Evolutionary conservation across 2,888 invertebrate species (phyloP).

Genomic region (Monoplex corrugatus): DNA sequence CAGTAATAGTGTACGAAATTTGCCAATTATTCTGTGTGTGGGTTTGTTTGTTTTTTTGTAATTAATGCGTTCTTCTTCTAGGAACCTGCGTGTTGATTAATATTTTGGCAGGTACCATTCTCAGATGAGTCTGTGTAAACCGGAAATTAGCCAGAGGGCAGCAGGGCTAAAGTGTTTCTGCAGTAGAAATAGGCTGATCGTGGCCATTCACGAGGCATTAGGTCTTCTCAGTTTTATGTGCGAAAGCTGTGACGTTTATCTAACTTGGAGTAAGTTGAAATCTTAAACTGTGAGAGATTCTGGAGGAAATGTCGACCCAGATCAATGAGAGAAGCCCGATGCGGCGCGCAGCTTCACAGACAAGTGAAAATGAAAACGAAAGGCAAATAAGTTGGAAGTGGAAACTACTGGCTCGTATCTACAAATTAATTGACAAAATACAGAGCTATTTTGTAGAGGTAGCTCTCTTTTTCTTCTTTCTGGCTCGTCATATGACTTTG

Average conservation of each 20-base stretch:
- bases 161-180: constrained; percentile 28
- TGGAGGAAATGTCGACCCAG: constrained; percentile 25
- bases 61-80: no score
- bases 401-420: constrained; percentile 48
- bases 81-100: no score
- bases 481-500: constrained; percentile 75
- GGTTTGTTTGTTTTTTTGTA: no score
- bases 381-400: constrained; percentile 31
- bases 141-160: constrained; percentile 36
- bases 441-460: constrained; percentile 72
- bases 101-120: no score
- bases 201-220: no score
- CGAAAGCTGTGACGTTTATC: background rate
- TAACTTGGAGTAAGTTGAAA: background rate
- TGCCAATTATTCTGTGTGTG: no score
- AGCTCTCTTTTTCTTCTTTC: constrained; percentile 74
- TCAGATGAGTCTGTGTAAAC: background rate
- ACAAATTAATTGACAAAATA: constrained; percentile 52
- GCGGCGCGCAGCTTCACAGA: background rate
- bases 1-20: no score
- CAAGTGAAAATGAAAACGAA: constrained; percentile 12
- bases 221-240: background rate
- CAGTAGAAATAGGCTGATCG: no score
- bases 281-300: no score
- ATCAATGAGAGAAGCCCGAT: constrained; percentile 39